A percentile compares a stretch with the other conserved stretches of the same genome.
phyloP scores from a whole-genome alignment of 2,797 vertebrate species.

The Pangasius djambal region DNA sequence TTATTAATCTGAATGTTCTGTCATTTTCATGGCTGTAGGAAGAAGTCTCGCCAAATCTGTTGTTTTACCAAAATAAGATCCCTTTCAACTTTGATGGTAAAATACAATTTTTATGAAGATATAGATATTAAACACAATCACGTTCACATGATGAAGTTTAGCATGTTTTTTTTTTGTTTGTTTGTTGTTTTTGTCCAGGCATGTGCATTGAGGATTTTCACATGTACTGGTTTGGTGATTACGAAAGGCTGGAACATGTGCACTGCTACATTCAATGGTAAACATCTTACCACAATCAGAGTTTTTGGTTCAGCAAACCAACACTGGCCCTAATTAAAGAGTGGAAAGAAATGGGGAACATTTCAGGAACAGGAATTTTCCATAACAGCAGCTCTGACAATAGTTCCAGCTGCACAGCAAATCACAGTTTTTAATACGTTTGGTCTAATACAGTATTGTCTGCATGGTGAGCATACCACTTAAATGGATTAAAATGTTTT shows the following conservation, averaged over 20 bases:
- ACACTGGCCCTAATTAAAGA: not conserved
- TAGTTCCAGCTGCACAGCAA: not conserved
- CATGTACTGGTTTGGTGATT: conserved; percentile 69
- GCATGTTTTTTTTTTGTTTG: too few species aligned
- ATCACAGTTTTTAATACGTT: not conserved
- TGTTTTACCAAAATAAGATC: conserved; percentile 82
- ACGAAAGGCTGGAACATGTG: conserved; percentile 77
- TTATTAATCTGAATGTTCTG: not conserved
- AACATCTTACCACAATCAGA: conserved; percentile 38
- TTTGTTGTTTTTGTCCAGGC: conserved; percentile 65
- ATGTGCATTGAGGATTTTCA: conserved; percentile 77
- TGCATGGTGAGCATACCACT: not conserved
- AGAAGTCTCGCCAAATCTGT: conserved; percentile 71
- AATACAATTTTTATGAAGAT: conserved; percentile 13
- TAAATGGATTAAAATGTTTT: not conserved
- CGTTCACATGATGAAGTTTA: not conserved
- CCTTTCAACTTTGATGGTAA: conserved; percentile 78
- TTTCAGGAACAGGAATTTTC: not conserved
- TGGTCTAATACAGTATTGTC: not conserved
- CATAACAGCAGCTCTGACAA: not conserved
- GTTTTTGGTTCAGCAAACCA: not conserved
- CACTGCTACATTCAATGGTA: conserved; percentile 96
- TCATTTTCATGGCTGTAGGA: not conserved
- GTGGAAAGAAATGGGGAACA: not conserved
- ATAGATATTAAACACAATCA: not conserved